A percentile compares a stretch with the other conserved stretches of the same genome.
These are phyloP conservation scores for Morpho deidamia DNA, from an alignment of 2,888 invertebrate species.

Conservation along the genomic window DNA sequence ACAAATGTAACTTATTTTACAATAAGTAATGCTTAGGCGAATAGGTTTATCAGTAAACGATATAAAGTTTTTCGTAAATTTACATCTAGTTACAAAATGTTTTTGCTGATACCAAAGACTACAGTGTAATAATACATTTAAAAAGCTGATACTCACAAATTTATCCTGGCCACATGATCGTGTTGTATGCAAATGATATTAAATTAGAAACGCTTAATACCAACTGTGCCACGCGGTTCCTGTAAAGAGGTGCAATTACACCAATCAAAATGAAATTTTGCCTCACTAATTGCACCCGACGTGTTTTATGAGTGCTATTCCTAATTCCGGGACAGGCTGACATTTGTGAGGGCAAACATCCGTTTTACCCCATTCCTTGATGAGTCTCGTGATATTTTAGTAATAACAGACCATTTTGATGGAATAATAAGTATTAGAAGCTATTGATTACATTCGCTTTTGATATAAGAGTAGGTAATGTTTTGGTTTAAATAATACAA, in stretches of 20 bases:
- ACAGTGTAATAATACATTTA: too few relatives aligned
- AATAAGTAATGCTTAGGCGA: too few relatives aligned
- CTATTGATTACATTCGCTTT: not conserved
- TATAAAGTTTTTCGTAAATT: too few relatives aligned
- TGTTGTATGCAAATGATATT: slow-evolving; percentile 74
- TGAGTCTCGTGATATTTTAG: not conserved
- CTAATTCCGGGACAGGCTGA: slow-evolving; percentile 42
- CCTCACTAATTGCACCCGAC: slow-evolving; percentile 69
- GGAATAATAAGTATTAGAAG: not conserved
- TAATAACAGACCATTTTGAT: slow-evolving; percentile 2
- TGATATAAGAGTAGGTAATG: too few relatives aligned
- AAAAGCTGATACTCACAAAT: not conserved
- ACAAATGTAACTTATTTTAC: too few relatives aligned
- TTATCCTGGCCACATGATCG: slow-evolving; percentile 34
- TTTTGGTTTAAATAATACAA: too few relatives aligned
- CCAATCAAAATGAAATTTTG: slow-evolving; percentile 75
- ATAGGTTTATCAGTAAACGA: too few relatives aligned
- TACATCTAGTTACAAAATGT: too few relatives aligned
- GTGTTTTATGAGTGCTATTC: slow-evolving; percentile 53
- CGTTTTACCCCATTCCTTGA: slow-evolving; percentile 17
- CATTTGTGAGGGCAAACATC: slow-evolving; percentile 34
- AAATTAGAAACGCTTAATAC: slow-evolving; percentile 77
- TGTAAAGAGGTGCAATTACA: slow-evolving; percentile 76
- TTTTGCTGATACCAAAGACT: too few relatives aligned
- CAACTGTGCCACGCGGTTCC: slow-evolving; percentile 67